Percentiles rank a stretch among this genome's conserved stretches.
These are phyloP conservation scores for Caenorhabditis virilis DNA, from an alignment of 2,888 invertebrate genomes.

Conservation along the genomic window DNA sequence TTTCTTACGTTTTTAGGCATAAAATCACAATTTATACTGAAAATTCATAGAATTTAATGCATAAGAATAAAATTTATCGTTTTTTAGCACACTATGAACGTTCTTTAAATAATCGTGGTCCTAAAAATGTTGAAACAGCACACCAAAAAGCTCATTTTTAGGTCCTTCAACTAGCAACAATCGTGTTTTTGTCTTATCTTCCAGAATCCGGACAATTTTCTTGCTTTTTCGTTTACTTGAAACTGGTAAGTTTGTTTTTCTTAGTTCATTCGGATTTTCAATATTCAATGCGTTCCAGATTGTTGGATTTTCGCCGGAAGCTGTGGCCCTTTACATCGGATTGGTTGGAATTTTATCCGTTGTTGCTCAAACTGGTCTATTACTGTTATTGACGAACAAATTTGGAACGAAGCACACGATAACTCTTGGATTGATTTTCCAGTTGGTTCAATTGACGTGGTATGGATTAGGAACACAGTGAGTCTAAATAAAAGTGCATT, in stretches of 20 bases:
- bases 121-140: too few species aligned
- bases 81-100: too few species aligned
- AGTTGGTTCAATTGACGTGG: conserved; percentile 93
- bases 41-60: too few species aligned
- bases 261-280: neutral
- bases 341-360: conserved; percentile 94
- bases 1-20: too few species aligned
- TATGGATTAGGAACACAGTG: conserved; percentile 64
- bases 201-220: conserved; percentile 97
- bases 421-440: conserved; percentile 92
- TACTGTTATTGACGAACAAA: conserved; percentile 40
- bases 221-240: conserved; percentile 98
- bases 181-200: conserved; percentile 94
- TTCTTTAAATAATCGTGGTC: too few species aligned
- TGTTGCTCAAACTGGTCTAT: conserved; percentile 77
- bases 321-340: conserved; percentile 96
- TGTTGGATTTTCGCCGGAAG: conserved; percentile 91
- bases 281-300: conserved; percentile 72
- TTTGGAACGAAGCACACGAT: conserved; percentile 95
- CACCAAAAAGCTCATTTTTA: too few species aligned
- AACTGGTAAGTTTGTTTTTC: conserved; percentile 75
- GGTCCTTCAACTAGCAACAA: conserved; percentile 93
- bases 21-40: too few species aligned
- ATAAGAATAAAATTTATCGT: too few species aligned
- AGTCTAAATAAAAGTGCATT: conserved; percentile 16